Evolutionary conservation across 2,113 vertebrate species (phyloP).

Genomic region (Prolemur simus): DNA sequence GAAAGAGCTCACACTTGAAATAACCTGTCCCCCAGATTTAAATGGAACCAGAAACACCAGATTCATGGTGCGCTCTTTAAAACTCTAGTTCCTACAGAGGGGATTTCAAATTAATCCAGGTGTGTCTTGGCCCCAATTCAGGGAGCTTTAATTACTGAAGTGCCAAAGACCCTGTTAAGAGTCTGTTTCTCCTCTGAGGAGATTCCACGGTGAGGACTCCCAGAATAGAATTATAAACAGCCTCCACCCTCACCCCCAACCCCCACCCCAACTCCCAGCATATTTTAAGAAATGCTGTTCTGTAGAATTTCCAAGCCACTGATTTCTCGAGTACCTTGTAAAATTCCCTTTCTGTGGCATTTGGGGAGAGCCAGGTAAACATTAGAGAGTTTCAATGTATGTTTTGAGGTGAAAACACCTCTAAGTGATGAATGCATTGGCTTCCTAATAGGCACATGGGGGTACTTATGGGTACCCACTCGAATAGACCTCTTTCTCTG

Average conservation of each 20-base stretch:
- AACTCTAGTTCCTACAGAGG: background rate
- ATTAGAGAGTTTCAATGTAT: background rate
- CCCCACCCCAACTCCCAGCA: background rate
- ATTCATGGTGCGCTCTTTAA: background rate
- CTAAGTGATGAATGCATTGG: background rate
- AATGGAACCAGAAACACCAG: background rate
- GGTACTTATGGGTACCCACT: background rate
- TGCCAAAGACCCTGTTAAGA: background rate
- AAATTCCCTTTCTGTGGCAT: conserved; percentile 24
- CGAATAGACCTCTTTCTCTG: background rate
- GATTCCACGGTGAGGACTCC: background rate
- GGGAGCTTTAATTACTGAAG: background rate
- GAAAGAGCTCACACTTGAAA: background rate
- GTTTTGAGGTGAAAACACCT: background rate
- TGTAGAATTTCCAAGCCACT: conserved; percentile 49
- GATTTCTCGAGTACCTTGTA: conserved; percentile 32
- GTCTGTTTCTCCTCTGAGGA: background rate
- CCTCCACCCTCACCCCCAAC: background rate
- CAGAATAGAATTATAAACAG: background rate
- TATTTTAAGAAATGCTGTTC: conserved; percentile 27
- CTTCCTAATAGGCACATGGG: background rate
- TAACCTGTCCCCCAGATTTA: background rate
- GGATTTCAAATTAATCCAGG: background rate
- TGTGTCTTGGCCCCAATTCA: conserved; percentile 7
- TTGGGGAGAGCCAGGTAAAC: background rate